Base-by-base conservation (phyloP, 2,113 vertebrate genomes). In the Chlorodrepanis virens region DNA sequence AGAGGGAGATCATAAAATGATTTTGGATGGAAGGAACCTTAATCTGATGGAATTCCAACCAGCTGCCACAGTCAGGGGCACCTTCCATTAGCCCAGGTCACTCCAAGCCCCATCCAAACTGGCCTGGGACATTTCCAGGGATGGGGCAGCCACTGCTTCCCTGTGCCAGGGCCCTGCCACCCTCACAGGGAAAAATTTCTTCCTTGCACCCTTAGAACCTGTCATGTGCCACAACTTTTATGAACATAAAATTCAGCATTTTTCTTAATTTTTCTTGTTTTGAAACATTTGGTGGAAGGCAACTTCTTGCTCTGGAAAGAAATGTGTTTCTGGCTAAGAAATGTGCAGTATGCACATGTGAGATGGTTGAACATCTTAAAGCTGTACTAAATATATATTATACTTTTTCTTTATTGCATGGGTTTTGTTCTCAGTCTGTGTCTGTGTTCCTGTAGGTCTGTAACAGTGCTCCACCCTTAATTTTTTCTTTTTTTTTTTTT, bases 341-440 rank as follows among this genome's bases (percentile, higher is more conserved):
- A 47, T 1, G 0, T 52, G 20, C 2, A 1, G 12, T 74, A 45
- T 22, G 17, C 33, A 9, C 1, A 0, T 3, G 18, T 50, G 29
- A 71, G 44, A 15, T 37, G 10, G 19, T 44, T 61, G 31, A 91
- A n/a, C 18, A 27, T 13, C 63, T 54, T 75, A 39, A 75, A 74
- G 47, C 16, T 57, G 18, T 31, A 77, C 37, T 56, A 16, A 56
- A 42, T 85, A 53, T 17, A 14, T 37, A 6, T 54, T n/a, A 8
- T 12, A 14, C 40, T 40, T 40, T 40, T 40, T 40, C 11, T 29
- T 69, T 69, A 31, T 40, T 83, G 23, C 24, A 15, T 8, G 6
- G 28, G 11, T 12, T 60, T 35, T 81, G 9, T 69, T 65, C 60
- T 72, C 8, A 0, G 7, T 28, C 29, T 35, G 11, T 49, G 9